Base-by-base conservation (phyloP, 2,888 invertebrate species). In the Trichogramma evanescens region DNA sequence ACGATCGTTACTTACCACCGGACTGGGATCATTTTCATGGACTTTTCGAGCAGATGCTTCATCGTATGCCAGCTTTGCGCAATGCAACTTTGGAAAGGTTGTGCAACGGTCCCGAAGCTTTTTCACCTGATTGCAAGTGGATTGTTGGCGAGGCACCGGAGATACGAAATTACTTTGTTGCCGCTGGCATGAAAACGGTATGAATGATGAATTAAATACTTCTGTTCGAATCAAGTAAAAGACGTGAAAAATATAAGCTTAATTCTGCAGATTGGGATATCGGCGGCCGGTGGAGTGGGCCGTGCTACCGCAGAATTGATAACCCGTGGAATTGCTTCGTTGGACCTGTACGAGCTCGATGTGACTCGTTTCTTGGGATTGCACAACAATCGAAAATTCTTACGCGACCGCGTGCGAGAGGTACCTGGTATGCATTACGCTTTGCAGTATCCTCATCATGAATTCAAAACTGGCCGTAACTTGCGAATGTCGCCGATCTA, bases 21-120 rank as follows among this genome's bases (percentile, higher is more conserved):
- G 96, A 97, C 78, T 98, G 97, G 97, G 97, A 98, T 78, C 94
- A 95, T 72, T 98, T 98, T 79, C 92, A 95, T 73, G 84, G 90
- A 50, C 80, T 96, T 50, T 82, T 98, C 42, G 91, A 94, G 68
- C 87, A 93, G 73, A 81, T 96, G 68, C 80, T 97, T 48, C 85
- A 87, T 66, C 84, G 97, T 39, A 87, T 95, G 62, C 97, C 98
- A 0, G 79, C 82, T 52, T 82, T 98, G 55, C 86, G 84, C 41
- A 82, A 86, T 51, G 89, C 91, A 0, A 82, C 85, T 6, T 82
- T 95, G 10, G 89, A 93, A 68, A 86, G 87, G 65, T 81, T 98
- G 9, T 88, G 89, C 70, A 95, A 95, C 73, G 91, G 93, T 0
- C 88, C 95, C 0, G 97, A 97, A 79, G 92, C 93, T 2, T 98